Evolutionary conservation across 2,797 vertebrate species (phyloP).

Genomic region (Esox lucius): DNA sequence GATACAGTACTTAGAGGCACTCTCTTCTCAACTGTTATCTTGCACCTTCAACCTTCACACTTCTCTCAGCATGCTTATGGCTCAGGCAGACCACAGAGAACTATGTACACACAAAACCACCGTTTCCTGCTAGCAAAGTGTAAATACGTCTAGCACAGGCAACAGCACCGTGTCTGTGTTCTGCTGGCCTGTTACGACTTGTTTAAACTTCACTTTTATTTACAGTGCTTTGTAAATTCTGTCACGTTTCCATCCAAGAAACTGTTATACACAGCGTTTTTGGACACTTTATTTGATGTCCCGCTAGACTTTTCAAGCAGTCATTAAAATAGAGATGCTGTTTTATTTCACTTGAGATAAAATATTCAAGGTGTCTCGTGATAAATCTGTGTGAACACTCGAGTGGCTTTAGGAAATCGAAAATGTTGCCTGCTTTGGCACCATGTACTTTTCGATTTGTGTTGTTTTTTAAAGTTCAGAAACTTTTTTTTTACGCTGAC

Average conservation of each 20-base stretch:
- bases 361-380: not conserved
- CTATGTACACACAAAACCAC: not conserved
- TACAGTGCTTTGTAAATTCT: not conserved
- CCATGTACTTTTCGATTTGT: constrained; percentile 18
- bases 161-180: not conserved
- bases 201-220: not conserved
- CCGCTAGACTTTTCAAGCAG: not conserved
- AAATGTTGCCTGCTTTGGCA: not conserved
- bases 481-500: not conserved
- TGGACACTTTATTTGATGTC: not conserved
- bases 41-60: not conserved
- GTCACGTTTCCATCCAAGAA: not conserved
- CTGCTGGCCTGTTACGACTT: not conserved
- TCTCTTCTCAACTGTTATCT: not conserved
- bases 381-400: not conserved
- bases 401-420: not conserved
- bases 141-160: not conserved
- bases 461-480: not conserved
- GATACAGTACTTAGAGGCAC: not conserved
- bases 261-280: not conserved
- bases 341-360: not conserved
- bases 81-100: not conserved
- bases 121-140: not conserved
- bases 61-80: constrained; percentile 1
- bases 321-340: not conserved